phyloP scores from a whole-genome alignment of 2,797 vertebrate genomes.

The Acomys russatus region DNA sequence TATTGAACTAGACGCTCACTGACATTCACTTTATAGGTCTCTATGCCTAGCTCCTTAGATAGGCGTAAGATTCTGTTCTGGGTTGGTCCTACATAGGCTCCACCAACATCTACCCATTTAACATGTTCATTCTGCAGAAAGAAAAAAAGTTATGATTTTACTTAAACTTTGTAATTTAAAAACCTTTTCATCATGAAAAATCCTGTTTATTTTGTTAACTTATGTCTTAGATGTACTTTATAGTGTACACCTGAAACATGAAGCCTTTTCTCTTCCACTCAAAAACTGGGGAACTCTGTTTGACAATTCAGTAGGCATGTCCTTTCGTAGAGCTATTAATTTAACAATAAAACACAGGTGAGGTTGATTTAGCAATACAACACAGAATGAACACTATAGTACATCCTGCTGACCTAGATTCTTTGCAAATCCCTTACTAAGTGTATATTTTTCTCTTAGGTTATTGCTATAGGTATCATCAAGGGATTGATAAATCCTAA shows the following conservation, averaged over 20 bases:
- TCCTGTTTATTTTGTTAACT: slow-evolving; percentile 31
- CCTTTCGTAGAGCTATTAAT: background rate
- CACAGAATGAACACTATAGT: slow-evolving; percentile 21
- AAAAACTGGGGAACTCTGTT: background rate
- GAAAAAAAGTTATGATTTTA: slow-evolving; percentile 62
- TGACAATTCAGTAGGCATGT: background rate
- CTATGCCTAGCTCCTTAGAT: slow-evolving; percentile 90
- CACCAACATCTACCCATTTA: slow-evolving; percentile 91
- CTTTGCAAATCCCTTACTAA: slow-evolving; percentile 55
- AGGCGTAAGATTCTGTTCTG: slow-evolving; percentile 91
- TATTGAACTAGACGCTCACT: slow-evolving; percentile 85
- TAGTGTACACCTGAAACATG: slow-evolving; percentile 48
- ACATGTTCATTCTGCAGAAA: slow-evolving; percentile 88
- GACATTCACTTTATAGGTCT: slow-evolving; percentile 90
- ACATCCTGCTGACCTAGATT: background rate
- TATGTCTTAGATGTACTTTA: slow-evolving; percentile 27
- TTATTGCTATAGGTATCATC: slow-evolving; percentile 19
- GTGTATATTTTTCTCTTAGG: slow-evolving; percentile 3
- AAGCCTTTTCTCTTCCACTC: slow-evolving; percentile 51
- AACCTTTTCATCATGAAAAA: slow-evolving; percentile 13
- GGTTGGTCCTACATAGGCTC: slow-evolving; percentile 91
- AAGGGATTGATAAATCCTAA: slow-evolving; percentile 56
- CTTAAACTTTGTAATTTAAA: slow-evolving; percentile 17
- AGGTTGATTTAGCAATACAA: no score
- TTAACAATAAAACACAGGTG: background rate